Evolutionary conservation across 2,888 invertebrate species (phyloP), one percentile per base, ranked within the genome.

Genomic region (Euspilapteryx auroguttella): DNA sequence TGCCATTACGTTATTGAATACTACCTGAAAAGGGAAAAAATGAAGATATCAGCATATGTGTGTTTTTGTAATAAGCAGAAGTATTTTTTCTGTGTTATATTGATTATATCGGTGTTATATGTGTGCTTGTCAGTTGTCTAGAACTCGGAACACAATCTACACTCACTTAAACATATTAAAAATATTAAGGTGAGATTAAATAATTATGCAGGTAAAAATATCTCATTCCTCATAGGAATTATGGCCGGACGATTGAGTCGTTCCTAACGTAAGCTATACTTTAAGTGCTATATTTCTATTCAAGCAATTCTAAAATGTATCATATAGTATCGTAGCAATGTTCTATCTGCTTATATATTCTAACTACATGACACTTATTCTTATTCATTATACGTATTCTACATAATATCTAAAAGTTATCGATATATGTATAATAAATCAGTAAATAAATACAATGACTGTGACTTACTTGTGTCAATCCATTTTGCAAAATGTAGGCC

Each of bases 231-330:
- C 30, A 30, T 30, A 30, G 25, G 30, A 30, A 30, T 30, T 30
- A 30, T 25, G 30, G 30, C 25, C 30, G 30, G 30, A 30, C 25
- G 30, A 30, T 30, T 25, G 30, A 30, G 30, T 25, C 30, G 30
- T 29, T 29, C 29, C 29, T 29, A 29, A 29, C 29, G 29, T 29
- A 29, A 29, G 29, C 29, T 29, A 29, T 29, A 29, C 25, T 29
- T 29, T 29, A 29, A 29, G 21, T 29, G 29, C 25, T 29, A 30
- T 26, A 22, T 27, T 26, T 24, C 24, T 24, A 29, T 29, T 29
- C 24, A 29, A 29, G 29, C 24, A 29, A 28, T 28, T 28, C 28
- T 29, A 29, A 29, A 29, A 24, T 24, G 24, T 24, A 24, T 29
- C 24, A 29, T 29, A 29, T 29, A 29, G 24, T 24, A 29, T 29